phyloP scores from a whole-genome alignment of 1,140 invertebrate species.

The Magallana angulata region DNA sequence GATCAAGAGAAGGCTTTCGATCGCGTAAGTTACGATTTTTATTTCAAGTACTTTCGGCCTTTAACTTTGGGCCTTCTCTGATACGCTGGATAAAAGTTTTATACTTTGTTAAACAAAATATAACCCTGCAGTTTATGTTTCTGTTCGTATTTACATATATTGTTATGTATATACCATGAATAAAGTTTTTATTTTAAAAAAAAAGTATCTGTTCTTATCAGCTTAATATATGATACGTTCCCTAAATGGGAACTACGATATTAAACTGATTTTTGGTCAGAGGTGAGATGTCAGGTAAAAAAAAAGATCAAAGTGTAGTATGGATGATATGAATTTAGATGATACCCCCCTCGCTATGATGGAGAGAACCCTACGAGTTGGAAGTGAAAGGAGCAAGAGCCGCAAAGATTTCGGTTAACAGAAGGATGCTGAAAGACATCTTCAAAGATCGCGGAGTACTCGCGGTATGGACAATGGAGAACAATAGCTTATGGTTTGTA shows the following conservation, averaged over 20 bases:
- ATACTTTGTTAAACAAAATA: no score
- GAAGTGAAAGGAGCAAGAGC: background rate
- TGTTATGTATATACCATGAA: no score
- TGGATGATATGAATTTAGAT: background rate
- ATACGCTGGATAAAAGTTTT: constrained; percentile 64
- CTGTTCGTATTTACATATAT: no score
- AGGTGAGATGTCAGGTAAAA: no score
- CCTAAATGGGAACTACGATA: no score
- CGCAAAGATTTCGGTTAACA: background rate
- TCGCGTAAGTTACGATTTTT: constrained; percentile 59
- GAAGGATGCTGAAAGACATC: background rate
- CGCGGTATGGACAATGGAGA: background rate
- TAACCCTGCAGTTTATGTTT: no score
- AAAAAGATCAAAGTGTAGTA: no score
- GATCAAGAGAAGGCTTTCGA: constrained; percentile 68
- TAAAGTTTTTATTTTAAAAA: no score
- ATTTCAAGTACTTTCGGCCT: constrained; percentile 51
- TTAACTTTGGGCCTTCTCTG: constrained; percentile 59
- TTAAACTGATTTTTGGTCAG: no score
- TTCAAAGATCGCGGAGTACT: background rate
- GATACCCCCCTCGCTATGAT: background rate
- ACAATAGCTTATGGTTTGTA: background rate
- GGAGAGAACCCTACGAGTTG: background rate
- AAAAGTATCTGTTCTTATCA: no score
- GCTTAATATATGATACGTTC: no score